Percentiles rank a stretch among this genome's conserved stretches.
These are phyloP conservation scores for Athene noctua DNA, from an alignment of 2,113 vertebrate species.

Conservation along the genomic window DNA sequence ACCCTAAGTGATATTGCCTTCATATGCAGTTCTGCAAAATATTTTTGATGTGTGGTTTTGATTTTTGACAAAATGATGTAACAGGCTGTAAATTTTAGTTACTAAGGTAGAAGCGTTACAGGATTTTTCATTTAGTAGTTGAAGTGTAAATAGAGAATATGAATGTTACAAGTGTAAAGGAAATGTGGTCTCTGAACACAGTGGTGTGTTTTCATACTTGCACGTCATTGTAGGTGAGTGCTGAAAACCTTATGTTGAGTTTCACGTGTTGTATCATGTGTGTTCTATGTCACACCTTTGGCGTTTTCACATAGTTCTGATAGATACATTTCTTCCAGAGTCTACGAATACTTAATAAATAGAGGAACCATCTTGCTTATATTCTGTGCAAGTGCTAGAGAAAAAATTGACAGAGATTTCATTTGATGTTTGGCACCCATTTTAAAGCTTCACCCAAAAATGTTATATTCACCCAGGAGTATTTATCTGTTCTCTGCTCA, in stretches of 20 bases:
- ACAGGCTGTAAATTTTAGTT: not conserved
- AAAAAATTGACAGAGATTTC: not conserved
- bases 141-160: not conserved
- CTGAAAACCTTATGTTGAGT: not conserved
- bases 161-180: not conserved
- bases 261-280: not conserved
- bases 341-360: not conserved
- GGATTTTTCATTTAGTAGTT: not conserved
- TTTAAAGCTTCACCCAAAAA: not conserved
- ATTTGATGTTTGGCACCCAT: not conserved
- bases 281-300: not conserved
- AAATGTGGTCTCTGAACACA: not conserved
- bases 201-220: not conserved
- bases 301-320: not conserved
- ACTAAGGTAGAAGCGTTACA: not conserved
- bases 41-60: not conserved
- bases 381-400: not conserved
- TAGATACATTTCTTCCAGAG: not conserved
- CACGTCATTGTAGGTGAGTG: fast-evolving
- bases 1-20: not conserved
- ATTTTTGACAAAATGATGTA: not conserved
- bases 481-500: not conserved
- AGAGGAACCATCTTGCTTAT: not conserved
- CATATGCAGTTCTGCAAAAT: not conserved
- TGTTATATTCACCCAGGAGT: not conserved